Evolutionary conservation across 2,113 vertebrate species (phyloP).

Genomic region (Cygnus buccinator): DNA sequence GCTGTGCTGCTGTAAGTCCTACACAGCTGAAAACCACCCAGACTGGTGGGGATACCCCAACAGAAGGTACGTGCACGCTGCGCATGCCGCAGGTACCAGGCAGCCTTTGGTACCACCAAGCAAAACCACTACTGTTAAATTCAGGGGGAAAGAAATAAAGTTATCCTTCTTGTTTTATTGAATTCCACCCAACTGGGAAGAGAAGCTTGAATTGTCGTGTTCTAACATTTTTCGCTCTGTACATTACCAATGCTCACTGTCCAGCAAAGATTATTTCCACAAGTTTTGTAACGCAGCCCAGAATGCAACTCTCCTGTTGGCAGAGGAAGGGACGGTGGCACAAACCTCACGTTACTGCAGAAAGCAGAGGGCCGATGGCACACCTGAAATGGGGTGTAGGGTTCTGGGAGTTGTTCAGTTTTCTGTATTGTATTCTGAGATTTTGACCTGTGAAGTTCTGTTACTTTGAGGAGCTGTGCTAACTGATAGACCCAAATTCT

Average conservation of each 20-base stretch:
- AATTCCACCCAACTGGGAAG: neutral
- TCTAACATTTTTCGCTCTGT: neutral
- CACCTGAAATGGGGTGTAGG: neutral
- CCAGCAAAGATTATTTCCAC: neutral
- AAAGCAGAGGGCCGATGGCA: neutral
- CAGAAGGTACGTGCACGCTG: fast-evolving
- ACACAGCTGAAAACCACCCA: neutral
- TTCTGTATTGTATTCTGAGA: neutral
- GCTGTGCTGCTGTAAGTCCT: neutral
- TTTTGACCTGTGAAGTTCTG: neutral
- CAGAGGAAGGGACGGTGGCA: neutral
- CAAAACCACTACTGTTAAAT: fast-evolving
- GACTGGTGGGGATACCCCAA: neutral
- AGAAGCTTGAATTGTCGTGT: neutral
- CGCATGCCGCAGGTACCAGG: neutral
- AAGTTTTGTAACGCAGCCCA: neutral
- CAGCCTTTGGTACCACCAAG: neutral
- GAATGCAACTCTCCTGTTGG: neutral
- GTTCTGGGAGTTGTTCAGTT: neutral
- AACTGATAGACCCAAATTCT: neutral
- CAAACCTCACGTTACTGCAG: fast-evolving
- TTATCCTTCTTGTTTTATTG: neutral
- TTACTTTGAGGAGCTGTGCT: neutral
- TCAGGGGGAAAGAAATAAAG: neutral
- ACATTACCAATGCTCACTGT: fast-evolving